phyloP scores from a whole-genome alignment of 2,888 invertebrate species.

The Chrysolina americana region DNA sequence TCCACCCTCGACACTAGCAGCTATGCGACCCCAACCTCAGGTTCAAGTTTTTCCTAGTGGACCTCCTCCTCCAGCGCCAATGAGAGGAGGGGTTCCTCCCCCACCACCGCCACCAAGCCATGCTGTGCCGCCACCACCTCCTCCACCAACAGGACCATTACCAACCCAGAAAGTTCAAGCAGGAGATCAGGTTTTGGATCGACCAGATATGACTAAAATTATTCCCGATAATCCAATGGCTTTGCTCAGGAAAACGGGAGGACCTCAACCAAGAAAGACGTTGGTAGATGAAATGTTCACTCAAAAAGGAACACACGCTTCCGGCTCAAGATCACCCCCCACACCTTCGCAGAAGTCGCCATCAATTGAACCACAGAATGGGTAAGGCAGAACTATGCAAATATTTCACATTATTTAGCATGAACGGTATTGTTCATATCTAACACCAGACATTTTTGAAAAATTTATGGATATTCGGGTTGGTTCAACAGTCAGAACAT shows the following conservation, averaged over 20 bases:
- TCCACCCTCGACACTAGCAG: slow-evolving; percentile 76
- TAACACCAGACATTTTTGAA: no score
- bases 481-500: no score
- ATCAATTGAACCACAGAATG: slow-evolving; percentile 19
- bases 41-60: slow-evolving; percentile 73
- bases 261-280: slow-evolving; percentile 69
- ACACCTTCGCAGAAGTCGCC: slow-evolving; percentile 44
- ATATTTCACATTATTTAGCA: no score
- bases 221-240: slow-evolving; percentile 83
- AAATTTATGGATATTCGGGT: no score
- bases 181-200: slow-evolving; percentile 71
- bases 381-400: slow-evolving; percentile 6
- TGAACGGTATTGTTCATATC: no score
- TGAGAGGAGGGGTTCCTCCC: slow-evolving; percentile 58
- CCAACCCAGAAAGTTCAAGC: slow-evolving; percentile 71
- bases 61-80: slow-evolving; percentile 62
- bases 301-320: slow-evolving; percentile 44
- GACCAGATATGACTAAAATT: slow-evolving; percentile 79
- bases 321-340: slow-evolving; percentile 37
- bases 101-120: slow-evolving; percentile 73
- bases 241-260: slow-evolving; percentile 78
- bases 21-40: slow-evolving; percentile 76
- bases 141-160: slow-evolving; percentile 74
- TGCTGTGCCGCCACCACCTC: slow-evolving; percentile 69
- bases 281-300: slow-evolving; percentile 61